A percentile compares a stretch with the other conserved stretches of the same genome.
Evolutionary conservation across 2,113 vertebrate species (phyloP).

Genomic region (Chloebia gouldiae): DNA sequence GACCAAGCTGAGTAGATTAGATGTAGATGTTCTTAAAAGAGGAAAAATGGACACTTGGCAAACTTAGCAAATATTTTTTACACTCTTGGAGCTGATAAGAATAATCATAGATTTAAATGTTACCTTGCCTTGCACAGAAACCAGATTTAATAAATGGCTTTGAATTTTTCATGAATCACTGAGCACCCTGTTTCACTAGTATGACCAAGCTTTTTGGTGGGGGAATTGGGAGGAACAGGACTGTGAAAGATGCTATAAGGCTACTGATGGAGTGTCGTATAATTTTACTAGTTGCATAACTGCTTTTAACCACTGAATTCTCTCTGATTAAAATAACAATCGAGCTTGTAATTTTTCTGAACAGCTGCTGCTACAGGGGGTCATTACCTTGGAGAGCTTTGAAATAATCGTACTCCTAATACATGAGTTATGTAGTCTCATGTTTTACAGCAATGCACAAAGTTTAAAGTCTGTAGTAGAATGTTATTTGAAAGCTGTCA

Average conservation of each 20-base stretch:
- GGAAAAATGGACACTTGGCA: conserved; percentile 60
- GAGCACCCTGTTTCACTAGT: conserved; percentile 55
- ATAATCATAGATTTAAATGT: conserved; percentile 68
- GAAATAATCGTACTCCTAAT: conserved; percentile 77
- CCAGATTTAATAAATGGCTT: conserved; percentile 65
- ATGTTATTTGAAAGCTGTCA: conserved; percentile 87
- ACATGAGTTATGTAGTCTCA: conserved; percentile 76
- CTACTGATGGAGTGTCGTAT: conserved; percentile 72
- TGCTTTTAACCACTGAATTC: conserved; percentile 77
- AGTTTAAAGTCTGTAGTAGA: conserved; percentile 82
- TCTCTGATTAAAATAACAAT: conserved; percentile 85
- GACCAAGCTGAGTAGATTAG: conserved; percentile 46
- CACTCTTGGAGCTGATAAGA: conserved; percentile 57
- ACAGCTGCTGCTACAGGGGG: conserved; percentile 80
- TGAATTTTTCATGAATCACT: conserved; percentile 71
- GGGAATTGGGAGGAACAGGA: background rate
- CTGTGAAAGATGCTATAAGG: conserved; percentile 49
- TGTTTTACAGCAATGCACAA: conserved; percentile 79
- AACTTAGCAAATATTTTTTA: conserved; percentile 61
- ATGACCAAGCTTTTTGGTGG: conserved; percentile 18
- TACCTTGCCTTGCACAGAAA: conserved; percentile 61
- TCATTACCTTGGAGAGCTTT: conserved; percentile 78
- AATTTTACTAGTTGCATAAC: conserved; percentile 82
- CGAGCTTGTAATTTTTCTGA: conserved; percentile 81
- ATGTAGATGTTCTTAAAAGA: conserved; percentile 64